Evolutionary conservation across 2,113 vertebrate species (phyloP), one percentile per base, ranked within the genome.

Genomic region (Phylloscopus trochiloides): DNA sequence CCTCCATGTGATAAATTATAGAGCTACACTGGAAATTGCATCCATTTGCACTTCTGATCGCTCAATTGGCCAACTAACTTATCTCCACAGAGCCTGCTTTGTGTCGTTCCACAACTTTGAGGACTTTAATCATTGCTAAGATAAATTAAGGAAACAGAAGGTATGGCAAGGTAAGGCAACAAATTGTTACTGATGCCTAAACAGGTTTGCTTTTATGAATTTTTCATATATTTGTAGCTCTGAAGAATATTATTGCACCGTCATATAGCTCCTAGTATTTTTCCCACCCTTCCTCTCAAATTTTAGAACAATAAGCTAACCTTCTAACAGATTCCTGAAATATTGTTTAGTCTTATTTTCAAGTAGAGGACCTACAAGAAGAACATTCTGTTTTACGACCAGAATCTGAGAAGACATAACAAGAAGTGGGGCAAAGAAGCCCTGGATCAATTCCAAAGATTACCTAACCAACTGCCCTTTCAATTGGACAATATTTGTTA

Each of bases 1-100:
- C 68, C 55, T 81, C 45, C 50, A 45, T 88, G 63, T 81, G 86
- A 96, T 86, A 95, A 95, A 95, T 95, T 86, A 86, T 63, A 93
- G 38, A 72, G 61, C 76, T 93, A 54, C 76, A 21, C 78, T 48
- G 81, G 68, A 84, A 96, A 96, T 45, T 84, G 75, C 73, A 90
- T 80, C 92, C 86, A 48, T 96, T 88, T 96, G 86, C 86, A 86
- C 92, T 88, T 88, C 78, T 95, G 82, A 92, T 90, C 8, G 2
- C 78, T 94, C 92, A 88, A 9, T 67, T 92, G 88, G 88, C 88
- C 79, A 84, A 55, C 7, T 24, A 93, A 68, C 68, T 93, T 68
- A 67, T 84, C 59, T 90, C 86, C 61, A 70, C n/a, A 42, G 82
- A 84, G 40, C n/a, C 36, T 59, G 38, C 65, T 72, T 90, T 74